phyloP scores from a whole-genome alignment of 2,888 invertebrate species.

The Polyploca ridens region DNA sequence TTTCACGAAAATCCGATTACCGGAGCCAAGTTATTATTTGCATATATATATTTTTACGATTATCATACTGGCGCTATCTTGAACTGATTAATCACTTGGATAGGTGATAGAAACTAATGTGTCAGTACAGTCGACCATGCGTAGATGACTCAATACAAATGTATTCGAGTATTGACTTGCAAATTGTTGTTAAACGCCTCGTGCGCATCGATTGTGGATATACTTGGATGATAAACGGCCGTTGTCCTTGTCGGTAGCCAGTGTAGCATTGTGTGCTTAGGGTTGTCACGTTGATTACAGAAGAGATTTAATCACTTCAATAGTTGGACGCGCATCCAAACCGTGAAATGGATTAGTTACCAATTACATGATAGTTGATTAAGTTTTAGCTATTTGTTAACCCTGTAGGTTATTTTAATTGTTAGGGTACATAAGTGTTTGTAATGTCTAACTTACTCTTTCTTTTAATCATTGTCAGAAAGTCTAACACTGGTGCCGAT shows the following conservation, averaged over 20 bases:
- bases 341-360: too few relatives aligned
- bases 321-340: too few relatives aligned
- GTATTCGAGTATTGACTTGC: background rate
- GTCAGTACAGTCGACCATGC: background rate
- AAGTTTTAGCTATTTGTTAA: too few relatives aligned
- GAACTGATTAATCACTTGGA: background rate
- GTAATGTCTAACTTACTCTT: too few relatives aligned
- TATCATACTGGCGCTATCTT: background rate
- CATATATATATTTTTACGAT: too few relatives aligned
- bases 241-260: slow-evolving; percentile 23
- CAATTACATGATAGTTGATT: too few relatives aligned
- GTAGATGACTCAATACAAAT: background rate
- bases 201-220: slow-evolving; percentile 9
- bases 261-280: slow-evolving; percentile 10
- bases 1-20: too few relatives aligned
- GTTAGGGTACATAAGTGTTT: too few relatives aligned
- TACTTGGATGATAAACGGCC: slow-evolving; percentile 19
- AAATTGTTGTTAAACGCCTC: background rate
- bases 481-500: too few relatives aligned
- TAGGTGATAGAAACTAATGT: background rate
- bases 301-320: background rate
- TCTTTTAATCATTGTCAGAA: too few relatives aligned
- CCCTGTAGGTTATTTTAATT: too few relatives aligned
- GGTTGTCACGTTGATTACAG: slow-evolving; percentile 20
- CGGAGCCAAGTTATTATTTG: too few relatives aligned